Evolutionary conservation across 1,140 invertebrate genomes (phyloP), one percentile per base, ranked within the genome.

Genomic region (Monochamus saltuarius): DNA sequence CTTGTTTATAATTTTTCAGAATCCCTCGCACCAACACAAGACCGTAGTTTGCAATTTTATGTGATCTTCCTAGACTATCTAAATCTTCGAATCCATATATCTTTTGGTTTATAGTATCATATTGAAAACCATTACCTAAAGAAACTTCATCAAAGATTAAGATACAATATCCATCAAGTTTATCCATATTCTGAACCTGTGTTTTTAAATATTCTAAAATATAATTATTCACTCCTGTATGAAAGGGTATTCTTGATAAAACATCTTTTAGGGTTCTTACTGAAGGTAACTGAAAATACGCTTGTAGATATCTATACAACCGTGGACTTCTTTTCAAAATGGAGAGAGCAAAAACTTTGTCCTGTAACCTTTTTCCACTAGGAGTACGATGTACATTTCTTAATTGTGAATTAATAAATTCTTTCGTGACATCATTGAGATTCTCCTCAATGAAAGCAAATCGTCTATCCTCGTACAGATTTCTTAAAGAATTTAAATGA

Each of bases 31-130:
- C 49, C 60, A 62, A 36, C 10, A 62, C 45, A 22, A 62, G 38
- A 11, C 37, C 60, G 8, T 62, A 37, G 16, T 62, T 35, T 19
- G 60, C 60, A 37, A 29, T 57, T 17, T 37, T 37, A 38, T 35
- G 3, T n/a, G 13, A 37, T 11, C 62, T 6, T 53, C 50, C 0
- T 73, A 64, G 19, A 73, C 73, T 67, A 71, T 59, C 2, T 61
- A 56, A 17, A 78, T 47, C 36, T 74, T 69, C 65, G 70, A 71
- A 55, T 73, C 73, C 37, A 49, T 59, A 53, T 69, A 73, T 56
- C 70, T 75, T 49, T 66, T 74, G 57, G 74, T 66, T 56, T 54
- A 61, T 16, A 11, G 4, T 4, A 10, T 52, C 47, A 59, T 39
- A 59, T 16, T 52, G 22, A 42, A 59, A 52, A 16, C 56, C 56